Percentiles rank a stretch among this genome's conserved stretches.
phyloP scores from a whole-genome alignment of 1,140 invertebrate genomes.

The Pentalonia nigronervosa region DNA sequence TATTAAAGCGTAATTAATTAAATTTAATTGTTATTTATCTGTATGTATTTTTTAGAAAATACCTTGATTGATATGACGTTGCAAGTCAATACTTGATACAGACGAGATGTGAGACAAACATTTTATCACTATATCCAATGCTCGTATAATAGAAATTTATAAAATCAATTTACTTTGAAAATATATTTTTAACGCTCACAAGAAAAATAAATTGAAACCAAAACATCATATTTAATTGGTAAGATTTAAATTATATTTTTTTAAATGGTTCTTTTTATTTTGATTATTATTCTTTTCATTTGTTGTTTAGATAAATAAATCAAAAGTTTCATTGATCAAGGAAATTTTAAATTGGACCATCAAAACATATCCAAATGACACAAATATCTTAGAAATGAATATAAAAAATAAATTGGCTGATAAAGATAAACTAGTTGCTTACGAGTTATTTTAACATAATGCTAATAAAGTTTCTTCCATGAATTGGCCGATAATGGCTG shows the following conservation, averaged over 20 bases:
- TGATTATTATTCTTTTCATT: neutral
- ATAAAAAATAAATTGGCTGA: neutral
- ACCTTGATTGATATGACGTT: neutral
- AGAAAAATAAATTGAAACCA: constrained; percentile 34
- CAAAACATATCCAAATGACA: neutral
- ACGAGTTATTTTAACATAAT: neutral
- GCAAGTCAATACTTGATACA: constrained; percentile 25
- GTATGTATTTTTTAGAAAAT: constrained; percentile 24
- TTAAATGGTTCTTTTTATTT: neutral
- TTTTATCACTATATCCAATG: neutral
- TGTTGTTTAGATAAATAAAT: constrained; percentile 10
- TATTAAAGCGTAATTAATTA: neutral
- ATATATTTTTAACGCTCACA: constrained; percentile 8
- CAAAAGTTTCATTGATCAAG: neutral
- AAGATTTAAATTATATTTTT: neutral
- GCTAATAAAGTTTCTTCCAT: neutral
- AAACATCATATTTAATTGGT: constrained; percentile 38
- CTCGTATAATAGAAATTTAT: neutral
- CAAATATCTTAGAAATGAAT: neutral
- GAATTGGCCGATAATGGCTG: neutral
- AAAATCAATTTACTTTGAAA: neutral
- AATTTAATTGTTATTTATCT: neutral
- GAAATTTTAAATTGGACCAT: neutral
- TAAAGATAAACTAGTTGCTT: neutral
- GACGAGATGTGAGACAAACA: constrained; percentile 21